Base-by-base conservation (phyloP, 64 coral and sea anemone species). In the Montipora cactus region DNA sequence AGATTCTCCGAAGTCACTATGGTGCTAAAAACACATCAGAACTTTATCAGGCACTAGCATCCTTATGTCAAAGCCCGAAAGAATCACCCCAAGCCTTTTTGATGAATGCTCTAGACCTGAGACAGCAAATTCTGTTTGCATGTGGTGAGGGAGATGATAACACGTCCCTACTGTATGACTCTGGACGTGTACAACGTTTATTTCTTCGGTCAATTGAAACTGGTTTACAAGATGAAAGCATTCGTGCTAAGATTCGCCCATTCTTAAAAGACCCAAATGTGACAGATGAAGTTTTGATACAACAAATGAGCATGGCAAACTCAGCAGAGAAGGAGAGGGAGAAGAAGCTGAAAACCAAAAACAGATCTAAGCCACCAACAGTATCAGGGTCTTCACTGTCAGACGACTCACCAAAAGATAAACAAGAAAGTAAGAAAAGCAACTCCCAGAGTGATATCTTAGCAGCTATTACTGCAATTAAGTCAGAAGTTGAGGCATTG, bases 321-420 rank as follows among this genome's bases (percentile, higher is more conserved):
- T 91, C 81, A 11, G 82, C 92, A 28, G 88, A 97, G 75, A 97
- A 80, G 73, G 91, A 97, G 52, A 93, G 92, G 78, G 48, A 86
- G 28, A 96, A 91, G 10, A 93, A 96, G 77, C 76, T 96, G 13
- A 79, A 25, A 53, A 11, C 6, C 53, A 68, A 81, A 3, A 92
- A 18, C 45, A 50, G 25, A 5, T 50, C 75, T 6, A 81, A 70
- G 15, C 9, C 13, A 71, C 89, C 77, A 28, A 69, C 81, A 47
- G 14, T 81, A 57, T 45, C 85, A 84, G 87, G 90, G 52, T 49
- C 87, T 45, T 46, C 68, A 61, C 80, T 93, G 2, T 87, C 69
- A 64, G 90, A 92, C 79, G 53, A 11, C 11, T 74, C 78, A 9
- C 12, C 47, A n/a, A 79, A 49, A 18, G 18, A 83, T 61, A 87